Conservation (phyloP, 2,797 vertebrate species). For the Thamnophis elegans region DNA sequence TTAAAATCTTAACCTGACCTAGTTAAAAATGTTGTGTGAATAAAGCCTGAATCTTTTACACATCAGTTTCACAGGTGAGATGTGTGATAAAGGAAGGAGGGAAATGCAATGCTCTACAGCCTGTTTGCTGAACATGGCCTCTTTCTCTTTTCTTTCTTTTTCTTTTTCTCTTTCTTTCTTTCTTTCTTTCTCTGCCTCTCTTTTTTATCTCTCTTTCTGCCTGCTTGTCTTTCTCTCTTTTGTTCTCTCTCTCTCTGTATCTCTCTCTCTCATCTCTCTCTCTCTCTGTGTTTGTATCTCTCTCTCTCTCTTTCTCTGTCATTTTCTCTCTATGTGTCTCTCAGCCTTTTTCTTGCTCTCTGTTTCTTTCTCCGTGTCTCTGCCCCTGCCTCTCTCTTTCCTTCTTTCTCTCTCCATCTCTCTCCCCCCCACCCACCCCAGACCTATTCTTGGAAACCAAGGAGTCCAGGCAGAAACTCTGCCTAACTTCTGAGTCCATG, state of each 20-base stretch:
- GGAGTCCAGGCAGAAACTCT: neutral
- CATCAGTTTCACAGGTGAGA: neutral
- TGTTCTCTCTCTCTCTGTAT: neutral
- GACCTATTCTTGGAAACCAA: neutral
- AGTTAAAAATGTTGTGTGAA: neutral
- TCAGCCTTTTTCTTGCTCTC: too few species aligned
- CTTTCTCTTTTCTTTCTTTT: too few species aligned
- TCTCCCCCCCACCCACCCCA: too few species aligned
- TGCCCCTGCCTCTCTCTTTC: neutral
- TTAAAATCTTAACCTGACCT: neutral
- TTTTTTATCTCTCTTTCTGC: too few species aligned
- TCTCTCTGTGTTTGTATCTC: too few species aligned
- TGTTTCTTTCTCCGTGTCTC: too few species aligned
- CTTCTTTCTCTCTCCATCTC: too few species aligned
- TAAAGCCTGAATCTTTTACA: neutral
- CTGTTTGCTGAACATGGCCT: too few species aligned
- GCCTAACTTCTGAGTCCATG: neutral
- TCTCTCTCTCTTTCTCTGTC: neutral
- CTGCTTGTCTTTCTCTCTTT: too few species aligned
- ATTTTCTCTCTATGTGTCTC: too few species aligned
- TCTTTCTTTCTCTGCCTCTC: accelerated
- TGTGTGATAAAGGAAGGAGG: neutral
- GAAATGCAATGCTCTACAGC: neutral
- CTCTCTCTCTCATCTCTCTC: neutral
- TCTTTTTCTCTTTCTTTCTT: too few species aligned